A percentile compares a stretch with the other conserved stretches of the same genome.
phyloP scores from a whole-genome alignment of 1,140 invertebrate species.

The Leptinotarsa undecemlineata region DNA sequence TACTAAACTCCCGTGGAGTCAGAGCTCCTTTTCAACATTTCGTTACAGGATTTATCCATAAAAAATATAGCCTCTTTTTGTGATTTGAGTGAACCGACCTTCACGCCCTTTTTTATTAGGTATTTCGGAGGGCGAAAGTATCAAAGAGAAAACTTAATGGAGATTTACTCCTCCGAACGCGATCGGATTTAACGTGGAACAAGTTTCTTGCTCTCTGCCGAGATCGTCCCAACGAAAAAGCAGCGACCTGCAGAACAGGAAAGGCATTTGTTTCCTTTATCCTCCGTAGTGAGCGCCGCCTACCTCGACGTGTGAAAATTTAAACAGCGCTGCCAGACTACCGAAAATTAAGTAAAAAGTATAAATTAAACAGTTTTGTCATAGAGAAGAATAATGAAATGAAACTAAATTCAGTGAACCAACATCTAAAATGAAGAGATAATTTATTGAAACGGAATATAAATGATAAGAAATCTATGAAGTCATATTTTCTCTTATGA shows the following conservation, averaged over 20 bases:
- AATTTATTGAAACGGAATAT: too few species aligned
- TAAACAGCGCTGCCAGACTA: not conserved
- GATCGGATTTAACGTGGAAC: not conserved
- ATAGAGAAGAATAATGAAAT: too few species aligned
- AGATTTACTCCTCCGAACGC: not conserved
- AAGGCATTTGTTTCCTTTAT: slow-evolving; percentile 11
- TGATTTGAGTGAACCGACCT: not conserved
- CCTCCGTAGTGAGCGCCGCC: not conserved
- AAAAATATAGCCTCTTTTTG: not conserved
- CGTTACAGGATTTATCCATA: not conserved
- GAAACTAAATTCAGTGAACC: too few species aligned
- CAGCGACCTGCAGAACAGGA: slow-evolving; percentile 9
- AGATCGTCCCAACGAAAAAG: not conserved
- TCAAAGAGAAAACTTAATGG: not conserved
- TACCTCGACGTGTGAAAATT: not conserved
- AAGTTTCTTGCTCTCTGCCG: not conserved
- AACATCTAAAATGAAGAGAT: too few species aligned
- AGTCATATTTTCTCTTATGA: too few species aligned
- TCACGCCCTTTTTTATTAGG: not conserved
- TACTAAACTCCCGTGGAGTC: too few species aligned
- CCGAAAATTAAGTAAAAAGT: not conserved
- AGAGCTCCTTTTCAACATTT: too few species aligned
- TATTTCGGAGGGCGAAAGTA: not conserved
- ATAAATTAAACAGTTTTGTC: too few species aligned
- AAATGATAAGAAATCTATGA: too few species aligned